A percentile compares a stretch with the other conserved stretches of the same genome.
phyloP scores from a whole-genome alignment of 2,797 vertebrate species.

The Pseudochaenichthys georgianus region DNA sequence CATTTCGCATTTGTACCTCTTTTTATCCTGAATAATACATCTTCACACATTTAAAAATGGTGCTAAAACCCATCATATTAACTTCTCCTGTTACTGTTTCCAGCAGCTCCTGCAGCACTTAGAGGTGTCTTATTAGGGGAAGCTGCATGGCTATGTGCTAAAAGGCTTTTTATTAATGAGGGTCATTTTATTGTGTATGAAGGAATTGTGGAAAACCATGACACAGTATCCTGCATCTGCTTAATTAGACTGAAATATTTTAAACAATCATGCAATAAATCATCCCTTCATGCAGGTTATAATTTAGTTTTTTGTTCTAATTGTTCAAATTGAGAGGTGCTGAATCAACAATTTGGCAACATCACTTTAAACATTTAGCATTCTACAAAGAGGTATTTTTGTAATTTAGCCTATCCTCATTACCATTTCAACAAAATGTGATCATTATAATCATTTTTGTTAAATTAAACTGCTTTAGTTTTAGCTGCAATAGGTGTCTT shows the following conservation, averaged over 20 bases:
- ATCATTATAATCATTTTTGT: background rate
- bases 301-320: no score
- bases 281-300: background rate
- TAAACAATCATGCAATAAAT: background rate
- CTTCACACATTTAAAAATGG: conserved; percentile 24
- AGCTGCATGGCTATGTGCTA: background rate
- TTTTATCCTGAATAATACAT: conserved; percentile 10
- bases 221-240: no score
- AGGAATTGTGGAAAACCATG: no score
- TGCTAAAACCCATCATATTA: conserved; percentile 11
- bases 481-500: background rate
- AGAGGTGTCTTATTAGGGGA: conserved; percentile 1
- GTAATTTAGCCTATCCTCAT: background rate
- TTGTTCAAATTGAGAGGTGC: background rate
- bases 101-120: conserved; percentile 10
- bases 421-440: background rate
- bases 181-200: no score
- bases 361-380: background rate
- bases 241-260: no score
- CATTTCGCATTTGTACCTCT: conserved; percentile 10
- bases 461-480: background rate
- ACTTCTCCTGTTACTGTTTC: conserved; percentile 1
- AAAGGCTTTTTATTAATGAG: background rate
- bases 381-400: background rate
- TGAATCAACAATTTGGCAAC: background rate